Percentiles rank a stretch among this genome's conserved stretches.
Evolutionary conservation across 2,113 vertebrate species (phyloP).

Genomic region (Mobula birostris): DNA sequence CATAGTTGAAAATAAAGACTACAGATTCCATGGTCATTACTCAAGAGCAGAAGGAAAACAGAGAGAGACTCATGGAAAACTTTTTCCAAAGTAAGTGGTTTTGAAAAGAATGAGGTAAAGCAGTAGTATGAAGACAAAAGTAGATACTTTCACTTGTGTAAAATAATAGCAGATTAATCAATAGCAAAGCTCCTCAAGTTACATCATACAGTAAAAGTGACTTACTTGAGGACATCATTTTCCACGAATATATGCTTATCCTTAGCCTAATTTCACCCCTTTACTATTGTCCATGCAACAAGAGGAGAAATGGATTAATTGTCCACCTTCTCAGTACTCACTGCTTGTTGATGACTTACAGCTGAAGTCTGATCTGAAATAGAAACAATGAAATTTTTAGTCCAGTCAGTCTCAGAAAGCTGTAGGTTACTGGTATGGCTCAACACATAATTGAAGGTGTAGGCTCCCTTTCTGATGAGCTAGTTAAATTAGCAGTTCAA

Average conservation of each 20-base stretch:
- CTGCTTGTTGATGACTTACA: slow-evolving; percentile 83
- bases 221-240: neutral
- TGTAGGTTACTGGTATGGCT: neutral
- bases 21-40: no score
- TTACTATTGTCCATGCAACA: neutral
- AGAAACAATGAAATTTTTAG: slow-evolving; percentile 45
- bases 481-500: neutral
- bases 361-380: slow-evolving; percentile 88
- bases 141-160: neutral
- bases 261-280: neutral
- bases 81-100: no score
- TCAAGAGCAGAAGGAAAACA: no score
- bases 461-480: neutral
- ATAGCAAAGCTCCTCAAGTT: neutral
- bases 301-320: neutral
- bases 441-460: neutral
- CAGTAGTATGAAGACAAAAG: no score
- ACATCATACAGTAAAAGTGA: neutral
- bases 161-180: neutral
- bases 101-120: no score
- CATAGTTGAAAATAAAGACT: no score
- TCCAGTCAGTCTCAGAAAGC: neutral
- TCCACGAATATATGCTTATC: neutral
- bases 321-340: slow-evolving; percentile 61
- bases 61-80: no score